Evolutionary conservation across 2,113 vertebrate species (phyloP).

Genomic region (cat (Felis catus)): DNA sequence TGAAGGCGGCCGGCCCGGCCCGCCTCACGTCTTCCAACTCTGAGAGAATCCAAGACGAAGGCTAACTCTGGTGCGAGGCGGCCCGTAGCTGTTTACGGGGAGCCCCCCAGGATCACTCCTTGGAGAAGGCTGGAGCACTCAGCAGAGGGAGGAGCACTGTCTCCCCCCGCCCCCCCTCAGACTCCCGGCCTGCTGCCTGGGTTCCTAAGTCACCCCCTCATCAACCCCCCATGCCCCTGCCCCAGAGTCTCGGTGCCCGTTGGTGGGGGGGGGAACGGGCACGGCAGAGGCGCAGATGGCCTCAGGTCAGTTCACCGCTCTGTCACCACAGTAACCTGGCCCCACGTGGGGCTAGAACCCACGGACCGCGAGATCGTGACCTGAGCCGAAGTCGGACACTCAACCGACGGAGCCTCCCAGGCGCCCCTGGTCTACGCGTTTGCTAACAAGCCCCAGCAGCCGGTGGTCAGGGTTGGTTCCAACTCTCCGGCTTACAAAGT

Average conservation of each 20-base stretch:
- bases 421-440: too few relatives aligned
- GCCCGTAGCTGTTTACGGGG: accelerated
- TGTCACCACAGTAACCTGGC: background rate
- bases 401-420: too few relatives aligned
- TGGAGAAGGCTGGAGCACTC: background rate
- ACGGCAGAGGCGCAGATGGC: accelerated
- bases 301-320: background rate
- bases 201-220: accelerated
- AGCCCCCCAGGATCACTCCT: background rate
- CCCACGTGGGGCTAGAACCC: too few relatives aligned
- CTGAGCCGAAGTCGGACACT: too few relatives aligned
- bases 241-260: accelerated
- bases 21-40: background rate
- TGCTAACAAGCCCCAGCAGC: accelerated
- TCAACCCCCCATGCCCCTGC: accelerated
- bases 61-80: accelerated
- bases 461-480: accelerated
- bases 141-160: accelerated
- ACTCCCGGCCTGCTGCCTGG: accelerated
- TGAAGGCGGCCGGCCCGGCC: background rate
- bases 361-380: too few relatives aligned
- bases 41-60: background rate
- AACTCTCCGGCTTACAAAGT: accelerated
- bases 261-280: accelerated
- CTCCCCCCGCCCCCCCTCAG: background rate